phyloP scores from a whole-genome alignment of 2,888 invertebrate species.

The Epiblema foenella region DNA sequence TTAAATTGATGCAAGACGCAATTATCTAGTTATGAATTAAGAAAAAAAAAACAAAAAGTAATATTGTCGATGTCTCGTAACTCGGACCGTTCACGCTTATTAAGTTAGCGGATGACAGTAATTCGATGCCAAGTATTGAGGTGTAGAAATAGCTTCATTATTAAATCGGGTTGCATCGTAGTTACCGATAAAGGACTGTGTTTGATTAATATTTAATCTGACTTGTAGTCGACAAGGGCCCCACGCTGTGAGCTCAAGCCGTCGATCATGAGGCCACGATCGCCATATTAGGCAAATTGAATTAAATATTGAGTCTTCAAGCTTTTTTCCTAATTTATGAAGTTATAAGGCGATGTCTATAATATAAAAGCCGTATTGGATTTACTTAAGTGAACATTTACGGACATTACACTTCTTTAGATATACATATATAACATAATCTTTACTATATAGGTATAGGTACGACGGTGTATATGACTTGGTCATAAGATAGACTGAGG shows the following conservation, averaged over 20 bases:
- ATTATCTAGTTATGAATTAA: too few species aligned
- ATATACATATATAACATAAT: too few species aligned
- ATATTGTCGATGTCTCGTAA: constrained; percentile 49
- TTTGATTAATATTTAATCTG: constrained; percentile 8
- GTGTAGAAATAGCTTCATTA: constrained; percentile 54
- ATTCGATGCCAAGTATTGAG: constrained; percentile 55
- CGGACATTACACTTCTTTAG: neutral
- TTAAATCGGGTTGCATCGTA: constrained; percentile 38
- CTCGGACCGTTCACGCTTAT: constrained; percentile 59
- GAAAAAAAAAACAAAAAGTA: neutral
- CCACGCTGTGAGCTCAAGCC: constrained; percentile 15
- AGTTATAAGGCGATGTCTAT: neutral
- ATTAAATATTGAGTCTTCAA: constrained; percentile 25
- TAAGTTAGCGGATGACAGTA: constrained; percentile 58
- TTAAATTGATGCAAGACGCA: too few species aligned
- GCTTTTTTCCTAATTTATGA: neutral
- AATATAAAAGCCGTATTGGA: neutral
- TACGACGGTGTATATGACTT: too few species aligned
- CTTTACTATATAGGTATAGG: too few species aligned
- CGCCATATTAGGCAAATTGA: constrained; percentile 27
- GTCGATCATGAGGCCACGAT: constrained; percentile 21
- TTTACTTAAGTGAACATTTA: neutral
- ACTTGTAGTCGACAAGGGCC: constrained; percentile 5
- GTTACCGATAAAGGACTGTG: constrained; percentile 34
- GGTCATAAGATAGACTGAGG: neutral